Evolutionary conservation across 2,113 vertebrate genomes (phyloP).

Genomic region (Periophthalmodon schlosseri): DNA sequence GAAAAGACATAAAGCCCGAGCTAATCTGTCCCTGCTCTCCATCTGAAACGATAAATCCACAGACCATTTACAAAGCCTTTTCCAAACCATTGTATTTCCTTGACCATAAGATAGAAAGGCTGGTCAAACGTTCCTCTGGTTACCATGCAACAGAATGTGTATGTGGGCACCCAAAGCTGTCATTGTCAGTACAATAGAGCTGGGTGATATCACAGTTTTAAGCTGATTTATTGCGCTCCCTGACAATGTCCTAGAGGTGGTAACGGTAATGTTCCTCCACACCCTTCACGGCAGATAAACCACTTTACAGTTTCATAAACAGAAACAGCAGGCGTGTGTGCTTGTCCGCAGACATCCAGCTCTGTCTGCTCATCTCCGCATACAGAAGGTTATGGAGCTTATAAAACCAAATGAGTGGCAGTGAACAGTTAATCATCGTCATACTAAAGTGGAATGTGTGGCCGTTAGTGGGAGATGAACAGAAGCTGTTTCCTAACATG

Average conservation of each 20-base stretch:
- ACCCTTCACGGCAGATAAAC: slow-evolving; percentile 14
- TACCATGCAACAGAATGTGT: slow-evolving; percentile 51
- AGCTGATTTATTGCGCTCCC: slow-evolving; percentile 36
- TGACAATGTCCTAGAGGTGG: slow-evolving; percentile 46
- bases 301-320: slow-evolving; percentile 5
- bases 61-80: slow-evolving; percentile 62
- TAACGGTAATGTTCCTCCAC: slow-evolving; percentile 17
- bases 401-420: not conserved
- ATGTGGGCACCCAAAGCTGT: slow-evolving; percentile 56
- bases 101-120: slow-evolving; percentile 44
- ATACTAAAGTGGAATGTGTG: slow-evolving; percentile 6
- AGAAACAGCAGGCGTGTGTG: not conserved
- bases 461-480: not conserved
- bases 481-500: not conserved
- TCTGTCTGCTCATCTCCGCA: not conserved
- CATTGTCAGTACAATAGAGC: slow-evolving; percentile 43
- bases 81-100: slow-evolving; percentile 51
- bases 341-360: not conserved
- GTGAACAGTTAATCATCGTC: not conserved
- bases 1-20: no score
- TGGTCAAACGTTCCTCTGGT: slow-evolving; percentile 44
- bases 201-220: slow-evolving; percentile 38
- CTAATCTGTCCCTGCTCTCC: no score
- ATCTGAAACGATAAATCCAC: no score
- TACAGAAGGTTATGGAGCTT: slow-evolving; percentile 5